Evolutionary conservation across 1,140 invertebrate genomes (phyloP).

Genomic region (Drosophila bocqueti): DNA sequence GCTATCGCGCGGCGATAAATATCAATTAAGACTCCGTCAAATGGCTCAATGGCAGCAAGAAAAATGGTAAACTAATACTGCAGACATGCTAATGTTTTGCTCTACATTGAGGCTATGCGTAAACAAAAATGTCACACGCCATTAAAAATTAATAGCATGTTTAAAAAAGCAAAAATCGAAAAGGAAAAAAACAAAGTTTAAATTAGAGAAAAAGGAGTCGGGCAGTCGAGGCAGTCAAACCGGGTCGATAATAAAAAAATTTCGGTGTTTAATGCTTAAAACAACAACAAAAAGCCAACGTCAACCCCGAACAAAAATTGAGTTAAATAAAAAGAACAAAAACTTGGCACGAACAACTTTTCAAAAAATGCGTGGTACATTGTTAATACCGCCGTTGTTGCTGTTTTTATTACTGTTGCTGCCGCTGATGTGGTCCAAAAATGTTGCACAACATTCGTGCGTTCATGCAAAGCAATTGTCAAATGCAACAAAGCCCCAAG

Average conservation of each 20-base stretch:
- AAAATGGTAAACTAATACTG: conserved; percentile 66
- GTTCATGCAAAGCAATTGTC: conserved; percentile 75
- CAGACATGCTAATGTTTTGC: conserved; percentile 74
- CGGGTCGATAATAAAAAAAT: conserved; percentile 65
- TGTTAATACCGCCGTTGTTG: conserved; percentile 44
- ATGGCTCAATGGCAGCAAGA: conserved; percentile 63
- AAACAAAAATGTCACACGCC: conserved; percentile 75
- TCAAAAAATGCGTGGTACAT: conserved; percentile 73
- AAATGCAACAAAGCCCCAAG: conserved; percentile 62
- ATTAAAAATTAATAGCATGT: conserved; percentile 77
- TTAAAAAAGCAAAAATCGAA: conserved; percentile 41
- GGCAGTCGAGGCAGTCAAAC: conserved; percentile 63
- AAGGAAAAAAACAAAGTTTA: conserved; percentile 45
- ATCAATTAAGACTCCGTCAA: conserved; percentile 71
- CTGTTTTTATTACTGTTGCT: conserved; percentile 15
- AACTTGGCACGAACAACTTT: conserved; percentile 62
- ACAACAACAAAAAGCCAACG: conserved; percentile 11
- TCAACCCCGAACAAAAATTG: conserved; percentile 44
- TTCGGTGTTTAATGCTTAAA: conserved; percentile 47
- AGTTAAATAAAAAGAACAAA: conserved; percentile 65
- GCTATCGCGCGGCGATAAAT: conserved; percentile 57
- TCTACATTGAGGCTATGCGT: conserved; percentile 68
- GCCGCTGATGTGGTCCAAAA: conserved; percentile 29
- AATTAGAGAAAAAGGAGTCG: conserved; percentile 55
- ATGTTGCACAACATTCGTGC: conserved; percentile 67